phyloP scores from a whole-genome alignment of 2,797 vertebrate genomes.

The Leptodactylus fallax region DNA sequence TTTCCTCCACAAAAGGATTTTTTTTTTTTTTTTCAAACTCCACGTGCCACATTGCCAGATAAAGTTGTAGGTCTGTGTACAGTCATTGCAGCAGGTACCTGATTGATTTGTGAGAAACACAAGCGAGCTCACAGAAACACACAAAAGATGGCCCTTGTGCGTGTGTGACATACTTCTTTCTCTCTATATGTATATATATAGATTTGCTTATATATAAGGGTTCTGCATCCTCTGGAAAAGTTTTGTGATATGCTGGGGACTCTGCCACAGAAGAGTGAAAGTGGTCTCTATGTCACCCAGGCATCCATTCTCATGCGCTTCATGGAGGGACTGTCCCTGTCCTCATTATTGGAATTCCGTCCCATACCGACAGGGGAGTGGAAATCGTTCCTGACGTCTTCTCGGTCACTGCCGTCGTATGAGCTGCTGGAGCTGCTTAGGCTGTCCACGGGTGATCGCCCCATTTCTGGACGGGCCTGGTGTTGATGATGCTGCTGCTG shows the following conservation, averaged over 20 bases:
- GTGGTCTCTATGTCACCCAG: slow-evolving; percentile 92
- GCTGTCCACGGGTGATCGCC: slow-evolving; percentile 95
- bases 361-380: slow-evolving; percentile 90
- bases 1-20: slow-evolving; percentile 77
- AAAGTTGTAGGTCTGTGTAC: slow-evolving; percentile 74
- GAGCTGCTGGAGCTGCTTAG: slow-evolving; percentile 99
- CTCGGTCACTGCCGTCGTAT: slow-evolving; percentile 96
- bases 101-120: slow-evolving; percentile 83
- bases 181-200: slow-evolving; percentile 50
- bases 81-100: slow-evolving; percentile 90
- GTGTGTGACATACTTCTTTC: slow-evolving; percentile 40
- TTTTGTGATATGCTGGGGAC: slow-evolving; percentile 86
- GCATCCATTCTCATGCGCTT: slow-evolving; percentile 98
- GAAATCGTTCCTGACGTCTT: slow-evolving; percentile 93
- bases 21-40: slow-evolving; percentile 74
- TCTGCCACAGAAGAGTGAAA: slow-evolving; percentile 59
- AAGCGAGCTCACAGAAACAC: slow-evolving; percentile 51
- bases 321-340: slow-evolving; percentile 92
- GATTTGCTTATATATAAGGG: slow-evolving; percentile 41
- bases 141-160: slow-evolving; percentile 45
- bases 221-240: slow-evolving; percentile 74
- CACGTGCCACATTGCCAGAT: slow-evolving; percentile 86
- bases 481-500: slow-evolving; percentile 75
- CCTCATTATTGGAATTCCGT: slow-evolving; percentile 85
- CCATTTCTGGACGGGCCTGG: slow-evolving; percentile 88